Evolutionary conservation across 2,113 vertebrate species (phyloP), one percentile per base, ranked within the genome.

Genomic region (Cebus imitator): DNA sequence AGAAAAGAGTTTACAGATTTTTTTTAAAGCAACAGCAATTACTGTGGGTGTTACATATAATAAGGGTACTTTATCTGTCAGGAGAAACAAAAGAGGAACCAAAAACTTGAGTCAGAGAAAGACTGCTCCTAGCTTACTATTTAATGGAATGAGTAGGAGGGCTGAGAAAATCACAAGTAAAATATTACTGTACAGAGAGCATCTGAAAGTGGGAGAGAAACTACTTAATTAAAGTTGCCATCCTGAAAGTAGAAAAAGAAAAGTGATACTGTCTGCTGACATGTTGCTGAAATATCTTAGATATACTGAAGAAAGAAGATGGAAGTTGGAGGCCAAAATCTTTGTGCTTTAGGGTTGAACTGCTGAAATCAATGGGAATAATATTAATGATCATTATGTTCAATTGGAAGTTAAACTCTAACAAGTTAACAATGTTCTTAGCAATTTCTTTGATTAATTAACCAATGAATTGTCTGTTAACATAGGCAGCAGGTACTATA

Each of bases 1-100:
- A 95, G 70, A 93, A 93, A 95, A 84, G 90, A 87, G 64, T 78
- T 79, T 87, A 78, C 58, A 61, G 80, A 79, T 78, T 89, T 91
- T 64, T 76, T 96, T 87, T 90, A 84, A 93, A 97, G 84, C 83
- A 82, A 88, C 64, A 82, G 95, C 84, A 79, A 97, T 97, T 96
- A 95, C 66, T 0, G 90, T 98, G 90, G 97, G 94, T 95, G 96
- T 98, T 64, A 50, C 85, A 21, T 83, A 84, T 90, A 88, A 97
- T 90, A 96, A 94, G 64, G 92, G 85, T 87, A 90, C 80, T 70
- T 57, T 78, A 81, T 95, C 86, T 96, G 97, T 96, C 93, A 97
- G 97, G 94, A 95, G 87, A 97, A 97, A 97, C 96, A 97, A 93
- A 96, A 73, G 57, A 79, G 45, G 43, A 73, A 92, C 43, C 55